Evolutionary conservation across 2,888 invertebrate genomes (phyloP).

Genomic region (Villa cingulata): DNA sequence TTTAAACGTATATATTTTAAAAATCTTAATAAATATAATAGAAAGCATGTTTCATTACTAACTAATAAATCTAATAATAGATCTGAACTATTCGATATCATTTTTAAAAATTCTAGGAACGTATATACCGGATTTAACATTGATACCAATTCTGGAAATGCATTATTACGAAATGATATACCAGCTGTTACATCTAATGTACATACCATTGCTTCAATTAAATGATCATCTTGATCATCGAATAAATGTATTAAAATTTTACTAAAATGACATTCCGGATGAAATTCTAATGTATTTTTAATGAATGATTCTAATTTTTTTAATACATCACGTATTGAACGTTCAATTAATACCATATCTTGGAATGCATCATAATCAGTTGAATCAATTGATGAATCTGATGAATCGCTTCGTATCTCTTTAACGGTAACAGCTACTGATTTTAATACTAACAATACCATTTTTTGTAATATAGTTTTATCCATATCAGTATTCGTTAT

Average conservation of each 20-base stretch:
- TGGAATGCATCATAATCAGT: slow-evolving; percentile 76
- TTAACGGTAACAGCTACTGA: slow-evolving; percentile 82
- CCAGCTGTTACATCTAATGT: slow-evolving; percentile 78
- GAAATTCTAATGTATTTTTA: slow-evolving; percentile 66
- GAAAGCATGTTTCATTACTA: slow-evolving; percentile 81
- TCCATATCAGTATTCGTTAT: slow-evolving; percentile 40
- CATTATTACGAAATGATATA: slow-evolving; percentile 66
- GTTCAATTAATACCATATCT: slow-evolving; percentile 77
- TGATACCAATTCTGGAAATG: slow-evolving; percentile 63
- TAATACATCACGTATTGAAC: slow-evolving; percentile 70
- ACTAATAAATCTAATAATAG: slow-evolving; percentile 72
- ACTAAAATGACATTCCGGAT: slow-evolving; percentile 75
- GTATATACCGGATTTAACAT: slow-evolving; percentile 76
- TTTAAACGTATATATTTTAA: slow-evolving; percentile 71
- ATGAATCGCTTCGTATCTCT: slow-evolving; percentile 75
- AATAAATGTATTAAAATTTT: slow-evolving; percentile 80
- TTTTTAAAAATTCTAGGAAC: slow-evolving; percentile 74
- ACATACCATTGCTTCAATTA: slow-evolving; percentile 86
- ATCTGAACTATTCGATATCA: slow-evolving; percentile 68
- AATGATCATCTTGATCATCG: slow-evolving; percentile 80
- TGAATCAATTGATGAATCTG: slow-evolving; percentile 71
- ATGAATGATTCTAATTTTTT: slow-evolving; percentile 71
- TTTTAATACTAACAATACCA: slow-evolving; percentile 74
- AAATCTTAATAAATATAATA: slow-evolving; percentile 69
- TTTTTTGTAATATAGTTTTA: slow-evolving; percentile 69